Evolutionary conservation across 2,113 vertebrate genomes (phyloP).

Genomic region (Phalacrocorax brasilianus): DNA sequence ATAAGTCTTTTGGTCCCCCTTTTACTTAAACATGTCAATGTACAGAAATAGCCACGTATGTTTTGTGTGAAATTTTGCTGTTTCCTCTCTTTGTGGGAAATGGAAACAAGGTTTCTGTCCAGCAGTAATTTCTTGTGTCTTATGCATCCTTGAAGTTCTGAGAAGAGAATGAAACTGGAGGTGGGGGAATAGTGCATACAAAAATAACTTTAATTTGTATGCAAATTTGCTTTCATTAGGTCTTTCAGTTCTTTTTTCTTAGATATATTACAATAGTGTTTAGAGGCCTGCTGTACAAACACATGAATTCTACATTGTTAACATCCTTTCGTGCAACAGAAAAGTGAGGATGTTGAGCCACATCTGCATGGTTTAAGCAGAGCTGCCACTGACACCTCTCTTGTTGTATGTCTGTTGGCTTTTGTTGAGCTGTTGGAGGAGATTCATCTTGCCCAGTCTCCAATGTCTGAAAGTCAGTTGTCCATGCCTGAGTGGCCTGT

Average conservation of each 20-base stretch:
- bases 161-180: constrained; percentile 35
- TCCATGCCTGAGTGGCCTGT: neutral
- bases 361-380: neutral
- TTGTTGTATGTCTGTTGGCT: neutral
- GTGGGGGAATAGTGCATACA: constrained; percentile 10
- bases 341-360: neutral
- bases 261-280: constrained; percentile 34
- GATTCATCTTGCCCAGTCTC: neutral
- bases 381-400: neutral
- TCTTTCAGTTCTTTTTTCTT: constrained; percentile 44
- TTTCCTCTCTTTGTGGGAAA: neutral
- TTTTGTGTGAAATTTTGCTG: neutral
- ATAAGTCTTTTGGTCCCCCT: neutral
- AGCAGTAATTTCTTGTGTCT: constrained; percentile 17
- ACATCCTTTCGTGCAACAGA: neutral
- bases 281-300: constrained; percentile 39
- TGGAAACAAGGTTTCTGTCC: constrained; percentile 39
- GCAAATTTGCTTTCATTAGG: constrained; percentile 60
- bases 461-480: neutral
- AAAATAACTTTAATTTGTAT: constrained; percentile 65
- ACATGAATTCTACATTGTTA: neutral
- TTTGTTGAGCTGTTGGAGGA: neutral
- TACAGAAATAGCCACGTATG: neutral
- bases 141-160: constrained; percentile 43
- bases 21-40: neutral